phyloP scores from a whole-genome alignment of 2,888 invertebrate genomes.

The Nomada ruficornis region DNA sequence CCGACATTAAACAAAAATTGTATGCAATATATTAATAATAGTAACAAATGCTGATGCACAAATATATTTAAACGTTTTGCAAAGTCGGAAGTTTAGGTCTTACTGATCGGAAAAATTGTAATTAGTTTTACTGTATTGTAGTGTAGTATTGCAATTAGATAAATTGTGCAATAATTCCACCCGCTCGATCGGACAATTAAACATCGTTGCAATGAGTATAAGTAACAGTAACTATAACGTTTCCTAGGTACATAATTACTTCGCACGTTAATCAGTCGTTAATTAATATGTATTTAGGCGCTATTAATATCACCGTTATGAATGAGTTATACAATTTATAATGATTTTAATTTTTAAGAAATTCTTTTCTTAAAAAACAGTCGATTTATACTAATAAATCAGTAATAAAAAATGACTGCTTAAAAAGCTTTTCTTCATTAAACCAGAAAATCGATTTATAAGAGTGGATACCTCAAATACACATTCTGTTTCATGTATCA shows the following conservation, averaged over 20 bases:
- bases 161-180: not conserved
- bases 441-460: not conserved
- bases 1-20: too few species aligned
- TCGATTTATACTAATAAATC: not conserved
- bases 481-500: not conserved
- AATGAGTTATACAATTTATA: not conserved
- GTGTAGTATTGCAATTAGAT: too few species aligned
- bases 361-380: too few species aligned
- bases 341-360: too few species aligned
- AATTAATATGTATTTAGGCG: conserved; percentile 73
- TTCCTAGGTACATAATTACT: conserved; percentile 68
- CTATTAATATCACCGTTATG: conserved; percentile 46
- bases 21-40: not conserved
- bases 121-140: too few species aligned
- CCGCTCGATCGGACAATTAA: conserved; percentile 20
- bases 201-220: conserved; percentile 45
- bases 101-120: too few species aligned
- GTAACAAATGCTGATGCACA: not conserved
- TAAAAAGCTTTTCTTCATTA: too few species aligned
- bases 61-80: too few species aligned
- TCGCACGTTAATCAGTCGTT: conserved; percentile 56
- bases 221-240: conserved; percentile 63
- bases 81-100: not conserved
- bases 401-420: too few species aligned
- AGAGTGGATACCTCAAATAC: not conserved